These are phyloP conservation scores for Sterna hirundo DNA, from an alignment of 2,113 vertebrate genomes.

Conservation along the genomic window DNA sequence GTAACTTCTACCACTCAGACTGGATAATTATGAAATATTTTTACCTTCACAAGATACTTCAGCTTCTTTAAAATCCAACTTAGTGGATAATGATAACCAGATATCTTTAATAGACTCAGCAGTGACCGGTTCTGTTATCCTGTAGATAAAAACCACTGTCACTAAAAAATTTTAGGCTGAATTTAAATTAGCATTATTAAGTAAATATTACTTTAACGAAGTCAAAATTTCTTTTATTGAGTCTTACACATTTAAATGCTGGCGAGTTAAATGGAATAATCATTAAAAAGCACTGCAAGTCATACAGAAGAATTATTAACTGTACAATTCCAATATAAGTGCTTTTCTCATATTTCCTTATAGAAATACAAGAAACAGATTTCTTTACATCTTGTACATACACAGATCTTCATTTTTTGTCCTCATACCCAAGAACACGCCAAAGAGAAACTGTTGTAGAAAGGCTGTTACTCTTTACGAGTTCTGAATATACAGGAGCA, in stretches of 20 bases:
- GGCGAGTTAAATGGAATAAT: background rate
- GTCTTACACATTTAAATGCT: background rate
- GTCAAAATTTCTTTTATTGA: background rate
- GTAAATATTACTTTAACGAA: background rate
- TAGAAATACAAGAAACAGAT: background rate
- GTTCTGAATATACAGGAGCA: background rate
- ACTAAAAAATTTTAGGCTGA: background rate
- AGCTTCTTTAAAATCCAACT: background rate
- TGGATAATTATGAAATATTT: background rate
- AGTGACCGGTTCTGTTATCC: background rate
- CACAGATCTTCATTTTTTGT: background rate
- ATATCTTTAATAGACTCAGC: background rate
- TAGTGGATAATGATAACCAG: background rate
- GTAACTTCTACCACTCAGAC: background rate
- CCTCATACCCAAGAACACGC: background rate
- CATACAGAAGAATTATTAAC: background rate
- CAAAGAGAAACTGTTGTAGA: background rate
- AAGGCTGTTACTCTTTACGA: background rate
- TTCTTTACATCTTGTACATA: background rate
- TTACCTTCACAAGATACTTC: slow-evolving; percentile 23
- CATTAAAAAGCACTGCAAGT: background rate
- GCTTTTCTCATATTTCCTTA: background rate
- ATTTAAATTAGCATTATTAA: background rate
- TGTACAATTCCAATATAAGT: background rate
- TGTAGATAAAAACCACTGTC: background rate